These are phyloP conservation scores for Unio pictorum DNA, from an alignment of 2,888 invertebrate species.

Conservation along the genomic window DNA sequence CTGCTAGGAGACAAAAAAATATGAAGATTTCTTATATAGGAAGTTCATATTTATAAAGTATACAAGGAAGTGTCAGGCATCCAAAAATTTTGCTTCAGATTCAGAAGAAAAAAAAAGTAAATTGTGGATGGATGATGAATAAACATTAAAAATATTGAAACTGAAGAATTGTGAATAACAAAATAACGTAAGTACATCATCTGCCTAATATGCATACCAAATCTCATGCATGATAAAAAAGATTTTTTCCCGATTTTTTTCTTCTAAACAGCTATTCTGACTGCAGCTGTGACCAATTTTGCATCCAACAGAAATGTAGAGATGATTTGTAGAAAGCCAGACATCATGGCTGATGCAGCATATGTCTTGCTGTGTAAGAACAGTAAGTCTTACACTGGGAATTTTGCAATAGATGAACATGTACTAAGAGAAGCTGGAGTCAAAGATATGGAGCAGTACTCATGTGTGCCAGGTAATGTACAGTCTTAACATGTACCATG, in stretches of 20 bases:
- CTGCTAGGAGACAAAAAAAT: no score
- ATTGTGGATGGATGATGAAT: no score
- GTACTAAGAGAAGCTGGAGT: slow-evolving; percentile 84
- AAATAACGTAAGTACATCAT: no score
- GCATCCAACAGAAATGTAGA: slow-evolving; percentile 75
- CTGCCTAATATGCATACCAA: no score
- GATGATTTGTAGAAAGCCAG: slow-evolving; percentile 82
- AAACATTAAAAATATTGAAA: no score
- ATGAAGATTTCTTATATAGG: no score
- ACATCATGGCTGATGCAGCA: slow-evolving; percentile 91
- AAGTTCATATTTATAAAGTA: no score
- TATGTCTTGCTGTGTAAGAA: slow-evolving; percentile 86
- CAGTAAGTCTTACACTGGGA: slow-evolving; percentile 84
- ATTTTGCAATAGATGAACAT: slow-evolving; percentile 94
- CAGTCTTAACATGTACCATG: background rate
- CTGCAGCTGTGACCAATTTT: slow-evolving; percentile 82
- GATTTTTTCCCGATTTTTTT: background rate
- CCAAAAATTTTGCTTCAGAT: no score
- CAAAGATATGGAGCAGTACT: slow-evolving; percentile 81
- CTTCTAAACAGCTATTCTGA: slow-evolving; percentile 81
- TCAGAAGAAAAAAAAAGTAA: no score
- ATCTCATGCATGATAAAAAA: no score
- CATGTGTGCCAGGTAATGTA: slow-evolving; percentile 76
- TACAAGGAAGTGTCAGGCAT: no score
- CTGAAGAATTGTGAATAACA: no score